A percentile compares a stretch with the other conserved stretches of the same genome.
These are phyloP conservation scores for Nothoprocta perdicaria DNA, from an alignment of 2,113 vertebrate genomes.

Conservation along the genomic window DNA sequence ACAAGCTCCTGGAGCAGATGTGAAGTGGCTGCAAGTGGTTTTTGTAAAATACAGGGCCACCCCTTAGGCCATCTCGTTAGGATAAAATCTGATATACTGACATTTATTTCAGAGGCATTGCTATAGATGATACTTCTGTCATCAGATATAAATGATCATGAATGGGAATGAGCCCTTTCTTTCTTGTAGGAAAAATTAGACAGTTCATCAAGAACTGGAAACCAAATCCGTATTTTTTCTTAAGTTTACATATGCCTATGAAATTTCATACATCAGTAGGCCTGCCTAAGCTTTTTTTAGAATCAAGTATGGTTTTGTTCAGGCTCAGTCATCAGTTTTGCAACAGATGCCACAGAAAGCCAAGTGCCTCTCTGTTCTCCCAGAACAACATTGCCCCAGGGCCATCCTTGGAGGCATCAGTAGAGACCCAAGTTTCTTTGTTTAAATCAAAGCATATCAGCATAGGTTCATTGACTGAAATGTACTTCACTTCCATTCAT, in stretches of 20 bases:
- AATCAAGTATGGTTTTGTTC: conserved; percentile 18
- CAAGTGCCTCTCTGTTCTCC: conserved; percentile 15
- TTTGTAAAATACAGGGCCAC: background rate
- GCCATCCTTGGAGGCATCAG: conserved; percentile 53
- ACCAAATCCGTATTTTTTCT: background rate
- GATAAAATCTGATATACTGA: background rate
- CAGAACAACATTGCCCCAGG: conserved; percentile 45
- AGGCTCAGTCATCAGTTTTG: background rate
- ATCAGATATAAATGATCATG: background rate
- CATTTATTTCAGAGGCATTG: background rate
- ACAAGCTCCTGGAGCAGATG: too few species aligned
- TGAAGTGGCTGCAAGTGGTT: background rate
- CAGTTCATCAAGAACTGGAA: background rate
- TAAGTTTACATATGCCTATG: background rate
- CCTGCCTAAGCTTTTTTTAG: conserved; percentile 25
- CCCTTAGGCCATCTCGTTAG: background rate
- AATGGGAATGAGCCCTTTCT: background rate
- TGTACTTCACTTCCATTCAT: conserved; percentile 47
- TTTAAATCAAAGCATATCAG: conserved; percentile 58
- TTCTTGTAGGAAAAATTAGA: background rate
- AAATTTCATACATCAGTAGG: background rate
- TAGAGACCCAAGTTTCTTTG: conserved; percentile 34
- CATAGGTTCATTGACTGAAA: conserved; percentile 50
- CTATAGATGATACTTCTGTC: background rate
- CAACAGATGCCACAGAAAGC: conserved; percentile 32